Conservation (phyloP, 2,888 invertebrate species). For the Cancer borealis region DNA sequence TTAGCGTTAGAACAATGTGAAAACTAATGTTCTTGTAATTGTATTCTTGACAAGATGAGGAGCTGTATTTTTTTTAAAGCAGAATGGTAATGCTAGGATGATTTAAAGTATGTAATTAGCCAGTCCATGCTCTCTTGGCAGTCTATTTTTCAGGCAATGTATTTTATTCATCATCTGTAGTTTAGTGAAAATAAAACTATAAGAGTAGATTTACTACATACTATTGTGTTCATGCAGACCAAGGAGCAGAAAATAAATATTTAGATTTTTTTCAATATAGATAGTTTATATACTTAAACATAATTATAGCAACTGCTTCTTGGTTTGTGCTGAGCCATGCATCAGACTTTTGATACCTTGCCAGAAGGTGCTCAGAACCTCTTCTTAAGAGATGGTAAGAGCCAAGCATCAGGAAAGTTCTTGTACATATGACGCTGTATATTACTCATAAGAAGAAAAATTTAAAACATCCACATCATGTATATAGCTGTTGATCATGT, state of each 20-base stretch:
- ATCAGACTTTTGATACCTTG: conserved; percentile 70
- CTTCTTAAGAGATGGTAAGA: conserved; percentile 59
- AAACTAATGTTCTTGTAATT: conserved; percentile 16
- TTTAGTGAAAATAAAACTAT: conserved; percentile 62
- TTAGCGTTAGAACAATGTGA: conserved; percentile 34
- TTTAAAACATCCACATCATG: conserved; percentile 73
- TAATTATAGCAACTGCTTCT: conserved; percentile 62
- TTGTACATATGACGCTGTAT: conserved; percentile 74
- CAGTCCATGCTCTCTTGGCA: conserved; percentile 74
- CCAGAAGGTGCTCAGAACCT: conserved; percentile 71
- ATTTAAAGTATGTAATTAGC: conserved; percentile 66
- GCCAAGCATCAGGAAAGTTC: conserved; percentile 69
- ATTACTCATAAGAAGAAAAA: conserved; percentile 69
- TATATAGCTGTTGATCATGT: conserved; percentile 77
- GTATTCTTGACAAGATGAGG: conserved; percentile 43
- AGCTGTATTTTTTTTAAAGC: conserved; percentile 53
- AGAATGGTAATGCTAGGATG: conserved; percentile 67
- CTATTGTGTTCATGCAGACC: conserved; percentile 62
- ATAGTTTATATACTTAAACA: conserved; percentile 54
- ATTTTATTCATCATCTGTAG: conserved; percentile 72
- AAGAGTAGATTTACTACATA: conserved; percentile 60
- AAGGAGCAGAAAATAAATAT: conserved; percentile 57
- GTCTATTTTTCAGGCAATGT: conserved; percentile 74
- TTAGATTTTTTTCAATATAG: conserved; percentile 50
- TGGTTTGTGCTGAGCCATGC: conserved; percentile 58